These are phyloP conservation scores for Uromys caudimaculatus DNA, from an alignment of 2,797 vertebrate genomes.

Conservation along the genomic window DNA sequence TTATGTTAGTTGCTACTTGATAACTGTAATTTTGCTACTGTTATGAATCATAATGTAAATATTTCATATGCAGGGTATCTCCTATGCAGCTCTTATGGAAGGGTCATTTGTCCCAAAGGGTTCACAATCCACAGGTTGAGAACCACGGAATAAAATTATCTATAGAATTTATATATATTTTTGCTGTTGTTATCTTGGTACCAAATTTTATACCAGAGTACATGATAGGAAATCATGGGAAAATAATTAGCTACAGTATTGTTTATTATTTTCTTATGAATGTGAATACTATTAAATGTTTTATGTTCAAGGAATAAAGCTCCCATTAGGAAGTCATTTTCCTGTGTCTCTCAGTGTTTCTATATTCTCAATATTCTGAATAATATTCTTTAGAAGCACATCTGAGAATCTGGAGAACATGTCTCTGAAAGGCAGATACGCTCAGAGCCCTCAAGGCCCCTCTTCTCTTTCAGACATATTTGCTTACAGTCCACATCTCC, in stretches of 20 bases:
- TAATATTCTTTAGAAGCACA: neutral
- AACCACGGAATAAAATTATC: neutral
- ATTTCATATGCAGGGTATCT: neutral
- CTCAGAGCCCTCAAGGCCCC: neutral
- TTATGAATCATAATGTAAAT: neutral
- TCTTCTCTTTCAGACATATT: neutral
- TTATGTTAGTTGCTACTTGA: too few species aligned
- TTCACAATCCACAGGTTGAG: neutral
- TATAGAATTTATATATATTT: neutral
- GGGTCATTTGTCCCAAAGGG: too few species aligned
- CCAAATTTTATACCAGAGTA: neutral
- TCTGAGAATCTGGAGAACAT: neutral
- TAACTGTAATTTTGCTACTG: neutral
- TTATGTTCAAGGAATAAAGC: neutral
- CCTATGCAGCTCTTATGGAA: neutral
- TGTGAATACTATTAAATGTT: neutral
- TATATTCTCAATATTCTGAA: neutral
- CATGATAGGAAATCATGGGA: neutral
- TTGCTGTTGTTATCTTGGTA: neutral
- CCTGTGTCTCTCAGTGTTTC: neutral
- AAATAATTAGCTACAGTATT: neutral
- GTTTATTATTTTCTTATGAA: neutral
- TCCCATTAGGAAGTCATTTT: neutral
- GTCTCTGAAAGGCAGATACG: neutral
- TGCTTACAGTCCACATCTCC: neutral